Conservation (phyloP, 2,113 vertebrate genomes). For the Verasper variegatus region DNA sequence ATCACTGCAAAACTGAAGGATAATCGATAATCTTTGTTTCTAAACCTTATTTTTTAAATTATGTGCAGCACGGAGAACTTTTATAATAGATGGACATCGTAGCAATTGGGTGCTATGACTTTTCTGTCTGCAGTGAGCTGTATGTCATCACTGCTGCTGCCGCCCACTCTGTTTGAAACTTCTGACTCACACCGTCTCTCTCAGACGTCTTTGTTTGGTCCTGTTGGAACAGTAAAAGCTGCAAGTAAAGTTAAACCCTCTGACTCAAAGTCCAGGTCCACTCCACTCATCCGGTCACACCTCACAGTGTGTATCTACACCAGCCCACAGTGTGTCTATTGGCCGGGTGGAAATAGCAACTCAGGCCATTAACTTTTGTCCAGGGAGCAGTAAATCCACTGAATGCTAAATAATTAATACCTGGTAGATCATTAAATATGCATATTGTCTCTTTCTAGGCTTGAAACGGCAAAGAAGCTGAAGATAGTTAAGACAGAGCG, state of each 20-base stretch:
- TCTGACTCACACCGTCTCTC: not conserved
- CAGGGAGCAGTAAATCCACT: conserved; percentile 25
- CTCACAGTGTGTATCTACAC: not conserved
- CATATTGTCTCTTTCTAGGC: conserved; percentile 33
- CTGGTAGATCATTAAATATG: conserved; percentile 63
- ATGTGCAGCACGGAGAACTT: no score
- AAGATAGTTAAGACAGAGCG: conserved; percentile 17
- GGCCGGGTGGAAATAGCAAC: conserved; percentile 34
- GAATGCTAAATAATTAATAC: conserved; percentile 64
- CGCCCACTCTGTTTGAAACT: not conserved
- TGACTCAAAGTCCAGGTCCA: not conserved
- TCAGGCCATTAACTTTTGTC: conserved; percentile 37
- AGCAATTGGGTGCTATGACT: not conserved
- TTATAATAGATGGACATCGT: not conserved
- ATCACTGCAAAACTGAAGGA: no score
- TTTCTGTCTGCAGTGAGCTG: not conserved
- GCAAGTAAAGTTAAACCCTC: not conserved
- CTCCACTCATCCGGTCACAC: not conserved
- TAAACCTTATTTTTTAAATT: no score
- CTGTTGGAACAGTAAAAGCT: not conserved
- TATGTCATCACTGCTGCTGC: not conserved
- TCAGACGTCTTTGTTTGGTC: not conserved
- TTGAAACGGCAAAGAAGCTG: conserved; percentile 13
- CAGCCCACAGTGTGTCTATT: not conserved
- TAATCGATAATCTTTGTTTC: no score